phyloP scores from a whole-genome alignment of 2,113 vertebrate species.

The Marmota monax region DNA sequence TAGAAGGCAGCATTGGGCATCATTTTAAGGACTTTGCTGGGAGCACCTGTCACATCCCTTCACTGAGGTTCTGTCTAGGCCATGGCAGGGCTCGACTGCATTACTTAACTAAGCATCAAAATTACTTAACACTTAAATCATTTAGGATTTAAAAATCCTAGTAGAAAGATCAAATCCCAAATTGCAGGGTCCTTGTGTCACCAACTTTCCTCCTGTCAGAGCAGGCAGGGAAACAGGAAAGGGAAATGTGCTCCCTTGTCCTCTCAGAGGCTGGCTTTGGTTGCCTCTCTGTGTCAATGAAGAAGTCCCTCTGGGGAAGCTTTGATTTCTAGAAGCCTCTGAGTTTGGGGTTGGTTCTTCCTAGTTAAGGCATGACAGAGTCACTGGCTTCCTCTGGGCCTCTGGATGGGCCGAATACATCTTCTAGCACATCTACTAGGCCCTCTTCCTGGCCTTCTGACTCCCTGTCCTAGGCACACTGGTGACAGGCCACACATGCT shows the following conservation, averaged over 20 bases:
- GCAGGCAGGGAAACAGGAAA: no score
- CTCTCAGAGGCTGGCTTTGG: rapidly evolving
- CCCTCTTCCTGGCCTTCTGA: neutral
- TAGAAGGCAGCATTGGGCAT: constrained; percentile 67
- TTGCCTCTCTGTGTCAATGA: no score
- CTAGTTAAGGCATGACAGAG: neutral
- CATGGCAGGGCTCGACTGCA: neutral
- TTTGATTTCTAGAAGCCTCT: neutral
- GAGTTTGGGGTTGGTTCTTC: neutral
- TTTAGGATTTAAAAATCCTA: neutral
- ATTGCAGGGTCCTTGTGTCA: neutral
- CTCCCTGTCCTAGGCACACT: neutral
- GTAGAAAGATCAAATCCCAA: neutral
- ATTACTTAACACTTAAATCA: neutral
- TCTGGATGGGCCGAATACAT: neutral
- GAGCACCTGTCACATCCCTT: neutral
- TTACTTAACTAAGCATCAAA: neutral
- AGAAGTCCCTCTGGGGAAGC: neutral
- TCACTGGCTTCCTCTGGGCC: neutral
- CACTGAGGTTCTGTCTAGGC: neutral
- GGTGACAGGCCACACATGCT: rapidly evolving
- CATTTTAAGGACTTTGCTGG: neutral
- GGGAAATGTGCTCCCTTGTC: neutral
- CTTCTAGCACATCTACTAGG: neutral
- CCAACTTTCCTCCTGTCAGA: neutral